Percentiles rank a stretch among this genome's conserved stretches.
Conservation (phyloP, 1,140 invertebrate genomes). For the Drosophila oshimai region DNA sequence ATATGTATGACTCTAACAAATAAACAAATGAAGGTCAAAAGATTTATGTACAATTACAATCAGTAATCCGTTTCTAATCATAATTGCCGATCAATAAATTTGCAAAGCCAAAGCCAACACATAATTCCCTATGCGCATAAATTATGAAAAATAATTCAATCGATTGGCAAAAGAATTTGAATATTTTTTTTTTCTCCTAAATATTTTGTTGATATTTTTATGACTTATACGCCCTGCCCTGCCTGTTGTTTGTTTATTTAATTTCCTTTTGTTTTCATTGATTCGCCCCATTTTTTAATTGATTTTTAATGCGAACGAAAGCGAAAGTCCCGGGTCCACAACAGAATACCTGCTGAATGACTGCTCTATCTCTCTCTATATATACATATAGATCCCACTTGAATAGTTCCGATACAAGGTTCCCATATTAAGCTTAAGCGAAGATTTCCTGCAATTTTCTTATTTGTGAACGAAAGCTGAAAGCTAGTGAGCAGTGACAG, state of each 20-base stretch:
- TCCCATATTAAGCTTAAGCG: constrained; percentile 59
- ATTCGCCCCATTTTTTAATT: constrained; percentile 39
- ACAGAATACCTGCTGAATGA: background rate
- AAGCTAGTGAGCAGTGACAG: background rate
- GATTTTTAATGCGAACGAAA: constrained; percentile 38
- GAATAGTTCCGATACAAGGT: constrained; percentile 25
- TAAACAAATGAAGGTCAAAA: background rate
- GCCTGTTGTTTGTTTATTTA: constrained; percentile 23
- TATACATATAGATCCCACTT: background rate
- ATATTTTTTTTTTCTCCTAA: background rate
- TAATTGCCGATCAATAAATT: background rate
- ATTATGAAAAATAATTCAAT: constrained; percentile 14
- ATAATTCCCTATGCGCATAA: constrained; percentile 8
- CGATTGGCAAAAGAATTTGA: background rate
- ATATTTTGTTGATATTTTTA: constrained; percentile 7
- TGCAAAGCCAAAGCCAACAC: background rate
- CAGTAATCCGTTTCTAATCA: background rate
- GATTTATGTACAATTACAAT: background rate
- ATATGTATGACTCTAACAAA: too few relatives aligned
- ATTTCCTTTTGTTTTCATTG: constrained; percentile 6
- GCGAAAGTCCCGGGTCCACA: constrained; percentile 18
- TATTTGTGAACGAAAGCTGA: constrained; percentile 34
- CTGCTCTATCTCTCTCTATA: constrained; percentile 5
- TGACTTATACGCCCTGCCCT: constrained; percentile 13
- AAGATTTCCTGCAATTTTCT: constrained; percentile 75